These are phyloP conservation scores for Dolichallabes microphthalmus DNA, from an alignment of 2,113 vertebrate genomes.

Conservation along the genomic window DNA sequence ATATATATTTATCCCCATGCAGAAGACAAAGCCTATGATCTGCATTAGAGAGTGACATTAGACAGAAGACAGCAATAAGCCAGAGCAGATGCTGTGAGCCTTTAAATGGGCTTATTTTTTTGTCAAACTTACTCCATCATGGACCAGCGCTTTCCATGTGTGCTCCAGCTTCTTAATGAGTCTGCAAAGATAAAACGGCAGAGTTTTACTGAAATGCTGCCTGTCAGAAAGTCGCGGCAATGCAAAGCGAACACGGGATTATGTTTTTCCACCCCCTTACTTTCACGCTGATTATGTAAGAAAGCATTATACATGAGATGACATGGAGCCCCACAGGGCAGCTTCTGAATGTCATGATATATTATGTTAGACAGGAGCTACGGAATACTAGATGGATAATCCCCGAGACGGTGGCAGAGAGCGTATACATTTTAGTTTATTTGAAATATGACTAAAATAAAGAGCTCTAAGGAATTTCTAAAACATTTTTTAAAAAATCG, in stretches of 20 bases:
- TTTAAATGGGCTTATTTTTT: background rate
- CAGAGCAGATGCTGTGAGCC: background rate
- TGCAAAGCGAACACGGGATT: background rate
- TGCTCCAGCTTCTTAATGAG: slow-evolving; percentile 97
- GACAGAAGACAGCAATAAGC: background rate
- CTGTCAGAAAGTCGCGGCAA: background rate
- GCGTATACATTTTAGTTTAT: background rate
- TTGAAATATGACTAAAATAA: background rate
- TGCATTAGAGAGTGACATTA: background rate
- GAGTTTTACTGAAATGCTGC: slow-evolving; percentile 29
- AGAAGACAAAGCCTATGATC: background rate
- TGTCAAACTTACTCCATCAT: slow-evolving; percentile 87
- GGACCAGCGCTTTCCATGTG: slow-evolving; percentile 97
- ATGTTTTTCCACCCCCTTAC: background rate
- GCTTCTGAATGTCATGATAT: slow-evolving; percentile 3
- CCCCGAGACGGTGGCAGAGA: background rate
- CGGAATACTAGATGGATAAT: background rate
- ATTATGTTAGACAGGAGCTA: background rate
- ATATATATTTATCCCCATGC: background rate
- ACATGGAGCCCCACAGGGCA: background rate
- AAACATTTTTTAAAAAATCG: background rate
- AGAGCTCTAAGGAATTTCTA: background rate
- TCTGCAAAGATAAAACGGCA: slow-evolving; percentile 66
- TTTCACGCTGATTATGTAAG: slow-evolving; percentile 4
- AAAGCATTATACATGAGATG: slow-evolving; percentile 16